Base-by-base conservation (phyloP, 2,888 invertebrate species). In the Tachina lurida region DNA sequence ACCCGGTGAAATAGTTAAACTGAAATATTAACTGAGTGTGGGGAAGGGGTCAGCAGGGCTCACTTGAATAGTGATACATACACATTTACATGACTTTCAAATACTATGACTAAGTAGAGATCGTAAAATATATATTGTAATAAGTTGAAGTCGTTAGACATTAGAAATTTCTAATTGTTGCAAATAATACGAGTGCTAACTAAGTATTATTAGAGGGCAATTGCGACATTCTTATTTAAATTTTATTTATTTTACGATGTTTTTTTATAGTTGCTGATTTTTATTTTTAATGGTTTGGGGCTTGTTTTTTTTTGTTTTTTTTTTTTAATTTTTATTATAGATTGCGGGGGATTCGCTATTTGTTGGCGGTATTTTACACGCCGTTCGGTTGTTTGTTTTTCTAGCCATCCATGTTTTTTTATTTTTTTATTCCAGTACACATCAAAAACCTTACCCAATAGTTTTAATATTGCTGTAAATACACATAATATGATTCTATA, bases 381-480 rank as follows among this genome's bases (percentile, higher is more conserved):
- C 39, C 31, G 45, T 31, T 19, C 31, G 22, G 63, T 15, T 8
- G 19, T 58, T 58, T 47, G 41, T 60, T 58, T 41, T 10, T 60
- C 47, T 68, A 62, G 31, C 71, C 31, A 52, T 1, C 71, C 31
- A 52, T 1, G 52, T 54, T 31, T 31, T 31, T 31, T 31, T 31
- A 4, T 31, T 2, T 31, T 31, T 31, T 31, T 31, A 31, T 31
- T 41, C 41, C n/a, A 45, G 52, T 22, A 31, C 52, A 43, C 15
- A 45, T 73, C 13, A 39, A 73, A 80, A 80, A 71, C 84, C 84
- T 81, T 76, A 76, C 80, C 67, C 80, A 84, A 84, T 80, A 84
- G 60, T 81, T 84, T 84, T 71, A 71, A 22, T 62, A 73, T 84
- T 84, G 73, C 49, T 52, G 76, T 43, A 31, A 10, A n/a, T 49